Evolutionary conservation across 2,888 invertebrate genomes (phyloP), one percentile per base, ranked within the genome.

Genomic region (Cryptocephalus moraei): DNA sequence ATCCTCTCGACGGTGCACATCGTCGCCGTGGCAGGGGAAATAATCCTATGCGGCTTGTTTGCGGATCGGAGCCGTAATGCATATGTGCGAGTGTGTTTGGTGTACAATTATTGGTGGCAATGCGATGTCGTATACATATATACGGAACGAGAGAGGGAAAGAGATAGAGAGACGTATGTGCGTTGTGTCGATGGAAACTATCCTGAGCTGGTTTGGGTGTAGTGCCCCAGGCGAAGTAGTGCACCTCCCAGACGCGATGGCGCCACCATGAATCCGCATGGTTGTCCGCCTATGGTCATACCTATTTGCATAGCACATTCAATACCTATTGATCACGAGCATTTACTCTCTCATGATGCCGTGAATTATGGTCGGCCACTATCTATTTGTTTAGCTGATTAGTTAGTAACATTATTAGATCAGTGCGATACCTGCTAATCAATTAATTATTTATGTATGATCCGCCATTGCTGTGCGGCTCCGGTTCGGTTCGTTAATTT

Each of bases 381-480:
- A 71, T 71, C 71, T 71, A 69, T 71, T 72, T 71, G 70, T 71
- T 70, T 71, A 70, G 69, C 69, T 71, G 70, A 72, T 72, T 71
- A 70, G 70, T 68, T 68, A 68, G 70, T 68, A 68, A 69, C 70
- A 66, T 70, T 70, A 71, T 71, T 72, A 71, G 71, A 72, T 72
- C 70, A 67, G 60, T 61, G 63, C 68, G 69, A 70, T 70, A 70
- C 70, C 70, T 70, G 68, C 69, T 70, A 70, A 71, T 71, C 70
- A 71, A 70, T 71, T 70, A 70, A 69, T 70, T 71, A 71, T 70
- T 71, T 71, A 71, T 70, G 68, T 66, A 66, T 66, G 64, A 64
- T 66, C 61, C 63, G 60, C 60, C 60, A 60, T 59, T 50, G 49
- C 33, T 41, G 40, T 41, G 46, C 46, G 43, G 45, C 46, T 45